Evolutionary conservation across 2,113 vertebrate genomes (phyloP).

Genomic region (Pelmatolapia mariae): DNA sequence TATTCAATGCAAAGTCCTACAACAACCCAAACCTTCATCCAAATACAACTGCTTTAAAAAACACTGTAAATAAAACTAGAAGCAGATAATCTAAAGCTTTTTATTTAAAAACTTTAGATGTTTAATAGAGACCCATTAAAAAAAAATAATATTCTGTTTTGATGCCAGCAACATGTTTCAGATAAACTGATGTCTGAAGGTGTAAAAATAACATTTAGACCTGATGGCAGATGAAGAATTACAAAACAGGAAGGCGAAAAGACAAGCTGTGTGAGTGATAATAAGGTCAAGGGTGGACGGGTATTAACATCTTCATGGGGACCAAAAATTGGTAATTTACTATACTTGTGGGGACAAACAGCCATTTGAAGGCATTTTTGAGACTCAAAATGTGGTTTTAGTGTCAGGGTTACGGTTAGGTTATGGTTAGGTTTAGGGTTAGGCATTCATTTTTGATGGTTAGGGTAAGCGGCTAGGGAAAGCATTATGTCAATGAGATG

Average conservation of each 20-base stretch:
- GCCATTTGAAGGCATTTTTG: neutral
- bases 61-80: neutral
- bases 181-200: neutral
- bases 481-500: too few species aligned
- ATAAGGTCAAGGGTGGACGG: neutral
- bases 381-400: neutral
- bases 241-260: neutral
- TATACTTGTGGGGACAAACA: neutral
- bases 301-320: neutral
- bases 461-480: neutral
- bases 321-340: neutral
- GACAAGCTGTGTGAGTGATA: neutral
- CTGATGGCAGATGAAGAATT: neutral
- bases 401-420: neutral
- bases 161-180: neutral
- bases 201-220: neutral
- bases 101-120: neutral
- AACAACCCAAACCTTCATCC: neutral
- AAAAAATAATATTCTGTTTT: neutral
- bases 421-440: neutral
- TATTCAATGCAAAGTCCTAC: neutral
- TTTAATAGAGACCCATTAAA: neutral
- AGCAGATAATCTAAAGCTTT: neutral
- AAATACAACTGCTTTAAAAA: neutral
- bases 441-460: fast-evolving